Evolutionary conservation across 2,888 invertebrate genomes (phyloP), one percentile per base, ranked within the genome.

Genomic region (Panopea generosa): DNA sequence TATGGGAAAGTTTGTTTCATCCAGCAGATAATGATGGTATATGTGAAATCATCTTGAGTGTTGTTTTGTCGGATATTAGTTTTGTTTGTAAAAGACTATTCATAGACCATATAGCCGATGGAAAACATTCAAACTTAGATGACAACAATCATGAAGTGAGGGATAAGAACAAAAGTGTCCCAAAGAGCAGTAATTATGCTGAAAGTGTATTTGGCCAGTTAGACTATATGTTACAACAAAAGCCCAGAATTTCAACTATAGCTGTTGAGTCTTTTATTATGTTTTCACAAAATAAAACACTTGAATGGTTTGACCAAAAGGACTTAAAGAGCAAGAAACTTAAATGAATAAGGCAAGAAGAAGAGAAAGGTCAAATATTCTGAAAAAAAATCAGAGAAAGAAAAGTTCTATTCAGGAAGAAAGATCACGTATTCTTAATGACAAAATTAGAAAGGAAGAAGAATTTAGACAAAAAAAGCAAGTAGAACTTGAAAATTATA

Each of bases 281-380:
- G 53, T 52, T 52, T 52, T 14, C 53, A 6, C 7, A 52, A 4
- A 52, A 52, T 16, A 52, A 52, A 20, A 52, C 53, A 52, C 9
- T 52, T 4, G 7, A 52, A 18, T 52, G 53, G 53, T 16, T 52
- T 14, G 4, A 52, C 4, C 11, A 9, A 24, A 52, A 52, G 16
- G 27, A 52, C 11, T 4, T 16, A 9, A 7, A 11, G 53, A 52
- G 20, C 53, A 52, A 20, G 20, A 45, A 4, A 45, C 3, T 9
- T 45, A 9, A 16, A 6, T 45, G 16, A n/a, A 6, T 6, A 52
- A 20, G 6, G 45, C 45, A 18, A 45, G 45, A 18, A 45, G 45
- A 20, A 45, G 20, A 45, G 45, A 45, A 18, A n/a, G n/a, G 4
- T 4, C 9, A 45, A 4, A 45, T 6, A 45, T 16, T 45, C 16